Evolutionary conservation across 1,140 invertebrate species (phyloP), one percentile per base, ranked within the genome.

Genomic region (Nasonia giraulti): DNA sequence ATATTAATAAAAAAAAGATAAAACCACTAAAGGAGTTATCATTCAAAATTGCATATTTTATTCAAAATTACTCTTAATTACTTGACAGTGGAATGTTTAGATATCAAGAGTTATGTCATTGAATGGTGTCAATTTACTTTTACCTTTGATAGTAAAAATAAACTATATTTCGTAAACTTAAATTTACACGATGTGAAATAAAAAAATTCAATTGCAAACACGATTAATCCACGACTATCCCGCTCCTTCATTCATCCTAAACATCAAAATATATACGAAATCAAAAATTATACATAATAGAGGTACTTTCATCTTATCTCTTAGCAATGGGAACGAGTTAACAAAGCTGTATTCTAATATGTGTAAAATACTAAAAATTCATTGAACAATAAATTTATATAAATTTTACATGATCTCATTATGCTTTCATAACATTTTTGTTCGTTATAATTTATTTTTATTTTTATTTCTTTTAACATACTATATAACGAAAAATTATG

Each of bases 1-100:
- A 75, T 75, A 75, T 75, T 75, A 75, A 75, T 75, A 75, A 75
- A 75, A 75, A 73, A 75, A 75, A 75, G 12, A 37, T 40, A 20
- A 37, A 75, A 75, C 44, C 27, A 75, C 73, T 40, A 75, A 44
- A 71, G 14, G 69, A 71, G 69, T 71, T 71, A 14, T 71, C 69
- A 71, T 71, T 71, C 31, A 33, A 71, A 75, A 40, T 44, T 75
- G 37, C 73, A 75, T 75, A 40, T 75, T 75, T 75, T 40, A 31
- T 71, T 71, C 23, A 71, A 27, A 31, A 31, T 37, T 37, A 71
- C 12, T 62, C 17, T 62, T 20, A 20, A 20, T 62, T 62, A 71
- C 69, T 71, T 71, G 23, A 27, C 69, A 27, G 69, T 71, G 23
- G 69, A 71, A 33, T 31, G 31, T 71, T 71, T 31, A 31, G 23